A percentile compares a stretch with the other conserved stretches of the same genome.
Evolutionary conservation across 1,140 invertebrate species (phyloP).

Genomic region (Neelides sp.): DNA sequence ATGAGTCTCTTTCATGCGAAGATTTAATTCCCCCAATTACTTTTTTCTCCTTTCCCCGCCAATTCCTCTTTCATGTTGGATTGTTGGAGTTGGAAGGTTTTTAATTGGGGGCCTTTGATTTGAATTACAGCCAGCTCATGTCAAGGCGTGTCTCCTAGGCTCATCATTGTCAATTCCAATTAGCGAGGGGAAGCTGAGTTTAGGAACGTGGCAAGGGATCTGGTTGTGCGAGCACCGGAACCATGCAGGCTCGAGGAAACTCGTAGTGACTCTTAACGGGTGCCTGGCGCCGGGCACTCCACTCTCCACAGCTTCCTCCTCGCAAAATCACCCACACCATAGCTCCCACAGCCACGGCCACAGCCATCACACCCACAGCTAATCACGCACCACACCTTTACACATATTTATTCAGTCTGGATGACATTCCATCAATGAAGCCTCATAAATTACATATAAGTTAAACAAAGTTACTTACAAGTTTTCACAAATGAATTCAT

Average conservation of each 20-base stretch:
- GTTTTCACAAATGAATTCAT: no score
- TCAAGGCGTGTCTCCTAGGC: conserved; percentile 90
- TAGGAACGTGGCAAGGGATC: conserved; percentile 94
- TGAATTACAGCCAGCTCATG: conserved; percentile 76
- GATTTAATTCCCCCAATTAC: no score
- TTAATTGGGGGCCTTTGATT: conserved; percentile 20
- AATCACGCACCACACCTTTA: conserved; percentile 18
- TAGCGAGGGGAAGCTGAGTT: conserved; percentile 82
- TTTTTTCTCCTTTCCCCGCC: no score
- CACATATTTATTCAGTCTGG: no score
- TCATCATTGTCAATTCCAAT: conserved; percentile 90
- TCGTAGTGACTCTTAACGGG: conserved; percentile 80
- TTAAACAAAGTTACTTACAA: no score
- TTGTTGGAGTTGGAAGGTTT: no score
- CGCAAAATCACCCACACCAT: conserved; percentile 13
- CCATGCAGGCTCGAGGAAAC: conserved; percentile 79
- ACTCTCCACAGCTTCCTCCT: conserved; percentile 27
- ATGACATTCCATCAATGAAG: no score
- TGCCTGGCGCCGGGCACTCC: conserved; percentile 43
- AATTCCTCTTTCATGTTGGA: no score
- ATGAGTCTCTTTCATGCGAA: no score
- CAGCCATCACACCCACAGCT: conserved; percentile 22
- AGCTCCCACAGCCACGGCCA: conserved; percentile 10
- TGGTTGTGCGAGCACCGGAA: conserved; percentile 97
- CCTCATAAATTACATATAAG: no score